Percentiles rank a stretch among this genome's conserved stretches.
phyloP scores from a whole-genome alignment of 2,113 vertebrate genomes.

The Apistogramma diplotaenia region DNA sequence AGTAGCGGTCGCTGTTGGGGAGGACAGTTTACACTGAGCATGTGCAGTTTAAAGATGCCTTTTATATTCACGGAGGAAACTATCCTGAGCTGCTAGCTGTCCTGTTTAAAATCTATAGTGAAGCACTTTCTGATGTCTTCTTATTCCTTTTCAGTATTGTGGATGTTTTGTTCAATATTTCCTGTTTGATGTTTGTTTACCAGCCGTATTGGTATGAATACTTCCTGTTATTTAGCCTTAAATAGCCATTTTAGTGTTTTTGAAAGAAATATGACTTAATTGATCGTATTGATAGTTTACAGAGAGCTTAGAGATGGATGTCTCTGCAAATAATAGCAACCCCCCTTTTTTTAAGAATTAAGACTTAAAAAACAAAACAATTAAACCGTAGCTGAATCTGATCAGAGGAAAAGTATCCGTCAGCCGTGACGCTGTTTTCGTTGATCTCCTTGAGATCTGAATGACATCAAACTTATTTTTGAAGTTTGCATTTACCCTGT shows the following conservation, averaged over 20 bases:
- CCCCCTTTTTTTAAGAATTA: constrained; percentile 16
- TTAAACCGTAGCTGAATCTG: constrained; percentile 44
- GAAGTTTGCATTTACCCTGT: constrained; percentile 75
- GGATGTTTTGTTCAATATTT: constrained; percentile 44
- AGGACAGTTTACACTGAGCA: constrained; percentile 44
- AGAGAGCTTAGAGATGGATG: constrained; percentile 65
- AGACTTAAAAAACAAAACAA: background rate
- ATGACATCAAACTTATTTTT: constrained; percentile 78
- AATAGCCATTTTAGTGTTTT: constrained; percentile 66
- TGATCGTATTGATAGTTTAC: constrained; percentile 62
- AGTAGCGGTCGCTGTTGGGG: constrained; percentile 6
- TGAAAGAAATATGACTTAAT: constrained; percentile 28
- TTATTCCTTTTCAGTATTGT: constrained; percentile 72
- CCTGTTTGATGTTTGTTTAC: constrained; percentile 56
- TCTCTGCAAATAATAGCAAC: constrained; percentile 48
- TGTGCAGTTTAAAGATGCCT: constrained; percentile 41
- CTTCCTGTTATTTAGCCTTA: constrained; percentile 69
- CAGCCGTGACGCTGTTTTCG: constrained; percentile 67
- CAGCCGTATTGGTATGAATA: constrained; percentile 66
- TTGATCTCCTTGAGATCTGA: constrained; percentile 78
- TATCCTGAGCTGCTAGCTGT: constrained; percentile 64
- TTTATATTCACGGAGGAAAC: constrained; percentile 48
- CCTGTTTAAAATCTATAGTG: constrained; percentile 52
- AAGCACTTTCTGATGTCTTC: constrained; percentile 71
- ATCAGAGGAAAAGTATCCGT: constrained; percentile 60